Base-by-base conservation (phyloP, 2,888 invertebrate genomes). In the Panopea generosa region DNA sequence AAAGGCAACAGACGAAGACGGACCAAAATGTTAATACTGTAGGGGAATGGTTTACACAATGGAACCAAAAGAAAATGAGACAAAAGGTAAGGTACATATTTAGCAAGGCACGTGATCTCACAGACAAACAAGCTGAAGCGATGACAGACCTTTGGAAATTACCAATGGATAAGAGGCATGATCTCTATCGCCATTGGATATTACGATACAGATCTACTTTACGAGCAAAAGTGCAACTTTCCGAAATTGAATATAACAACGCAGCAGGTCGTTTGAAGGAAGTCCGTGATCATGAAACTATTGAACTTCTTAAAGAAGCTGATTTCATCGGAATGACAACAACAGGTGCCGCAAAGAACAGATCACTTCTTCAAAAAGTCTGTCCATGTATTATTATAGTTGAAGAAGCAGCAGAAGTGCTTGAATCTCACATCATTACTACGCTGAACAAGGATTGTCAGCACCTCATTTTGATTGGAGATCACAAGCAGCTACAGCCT, bases 371-470 rank as follows among this genome's bases (percentile, higher is more conserved):
- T 3, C 82, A 86, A 47, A 62, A 77, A 20, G 82, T 94, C 7
- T 76, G 87, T 9, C 92, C 93, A 22, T 85, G 85, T 38, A 92
- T 93, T 52, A 89, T 94, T 14, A 90, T 94, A 20, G 96, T 97
- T 0, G 97, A 98, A 92, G 97, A 98, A 93, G 97, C 97, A 0
- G 97, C 97, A 0, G 97, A 97, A 93, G 96, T 97, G 0, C 92
- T 97, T 38, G 97, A 98, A 91, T 94, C 96, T 0, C 97, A 97
- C 89, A 95, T 97, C 16, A 93, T 97, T 0, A 95, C 96, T 0
- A 95, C 96, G 0, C 93, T 97, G 20, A 96, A 96, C 0, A 91
- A 94, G 22, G 92, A 94, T 56, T 96, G 96, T 76, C 94, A 97
- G 90, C 97, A 97, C 90, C 94, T 97, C 0, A 96, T 97, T 86